A percentile compares a stretch with the other conserved stretches of the same genome.
Conservation (phyloP, 2,797 vertebrate genomes). For the Gymnoscopelus braueri region DNA sequence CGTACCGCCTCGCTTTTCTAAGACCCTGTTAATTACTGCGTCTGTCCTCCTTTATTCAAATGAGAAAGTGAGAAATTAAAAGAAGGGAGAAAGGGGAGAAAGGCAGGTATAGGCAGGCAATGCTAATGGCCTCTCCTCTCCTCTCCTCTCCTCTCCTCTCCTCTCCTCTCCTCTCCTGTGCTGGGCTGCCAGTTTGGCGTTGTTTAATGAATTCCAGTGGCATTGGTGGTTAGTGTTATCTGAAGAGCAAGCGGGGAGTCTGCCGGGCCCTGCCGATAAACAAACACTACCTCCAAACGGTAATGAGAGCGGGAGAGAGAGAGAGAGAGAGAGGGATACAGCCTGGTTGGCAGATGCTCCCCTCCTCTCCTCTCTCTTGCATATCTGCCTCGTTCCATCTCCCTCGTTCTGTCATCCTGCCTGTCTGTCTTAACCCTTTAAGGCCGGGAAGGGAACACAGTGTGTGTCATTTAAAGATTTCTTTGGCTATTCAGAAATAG, state of each 20-base stretch:
- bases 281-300: constrained; percentile 46
- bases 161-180: constrained; percentile 36
- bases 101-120: neutral
- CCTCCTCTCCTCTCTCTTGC: constrained; percentile 4
- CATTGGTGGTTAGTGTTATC: constrained; percentile 67
- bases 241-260: constrained; percentile 60
- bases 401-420: neutral
- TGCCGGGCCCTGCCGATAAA: constrained; percentile 68
- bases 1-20: constrained; percentile 71
- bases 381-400: constrained; percentile 18
- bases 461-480: no score
- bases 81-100: constrained; percentile 40
- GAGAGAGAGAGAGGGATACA: constrained; percentile 41
- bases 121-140: constrained; percentile 27
- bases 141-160: constrained; percentile 46
- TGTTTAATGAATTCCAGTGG: constrained; percentile 71
- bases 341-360: constrained; percentile 38
- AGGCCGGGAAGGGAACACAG: no score
- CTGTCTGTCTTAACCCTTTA: no score
- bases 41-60: constrained; percentile 84
- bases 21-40: constrained; percentile 83
- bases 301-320: constrained; percentile 33
- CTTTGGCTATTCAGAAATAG: no score
- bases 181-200: constrained; percentile 30
- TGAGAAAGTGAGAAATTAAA: constrained; percentile 81